Evolutionary conservation across 1,140 invertebrate genomes (phyloP).

Genomic region (Lepeophtheirus salmonis): DNA sequence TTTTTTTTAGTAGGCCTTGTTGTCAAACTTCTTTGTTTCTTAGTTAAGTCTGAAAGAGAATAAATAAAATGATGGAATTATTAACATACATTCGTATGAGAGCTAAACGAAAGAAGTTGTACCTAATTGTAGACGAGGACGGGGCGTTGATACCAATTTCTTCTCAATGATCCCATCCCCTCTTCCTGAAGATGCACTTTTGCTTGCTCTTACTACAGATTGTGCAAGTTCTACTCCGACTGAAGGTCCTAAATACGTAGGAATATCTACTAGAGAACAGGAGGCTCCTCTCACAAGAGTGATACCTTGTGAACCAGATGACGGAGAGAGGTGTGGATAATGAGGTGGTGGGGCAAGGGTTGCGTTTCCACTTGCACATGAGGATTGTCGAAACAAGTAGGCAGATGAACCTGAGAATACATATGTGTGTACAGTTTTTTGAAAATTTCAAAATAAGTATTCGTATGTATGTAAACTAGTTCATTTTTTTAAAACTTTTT

Average conservation of each 20-base stretch:
- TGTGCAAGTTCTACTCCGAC: constrained; percentile 10
- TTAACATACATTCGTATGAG: not conserved
- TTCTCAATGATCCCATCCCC: not conserved
- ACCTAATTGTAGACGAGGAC: constrained; percentile 12
- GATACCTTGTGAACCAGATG: constrained; percentile 13
- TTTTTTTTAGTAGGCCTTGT: not conserved
- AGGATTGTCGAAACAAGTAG: constrained; percentile 9
- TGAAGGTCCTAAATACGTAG: constrained; percentile 12
- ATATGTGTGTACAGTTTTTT: not conserved
- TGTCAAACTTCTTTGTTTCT: constrained; percentile 1
- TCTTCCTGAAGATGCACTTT: not conserved
- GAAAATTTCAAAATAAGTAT: not conserved
- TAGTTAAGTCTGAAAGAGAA: not conserved
- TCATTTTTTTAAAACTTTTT: not conserved
- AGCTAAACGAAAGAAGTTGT: not conserved
- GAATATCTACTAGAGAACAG: constrained; percentile 13
- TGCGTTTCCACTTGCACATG: not conserved
- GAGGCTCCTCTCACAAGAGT: constrained; percentile 12
- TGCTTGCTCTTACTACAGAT: not conserved
- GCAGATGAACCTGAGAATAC: not conserved
- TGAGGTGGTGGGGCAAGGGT: not conserved
- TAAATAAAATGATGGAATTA: not conserved
- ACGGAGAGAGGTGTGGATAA: not conserved
- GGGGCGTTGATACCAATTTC: not conserved
- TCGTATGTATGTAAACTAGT: not conserved